Evolutionary conservation across 2,888 invertebrate species (phyloP), one percentile per base, ranked within the genome.

Genomic region (Philereme transversata): DNA sequence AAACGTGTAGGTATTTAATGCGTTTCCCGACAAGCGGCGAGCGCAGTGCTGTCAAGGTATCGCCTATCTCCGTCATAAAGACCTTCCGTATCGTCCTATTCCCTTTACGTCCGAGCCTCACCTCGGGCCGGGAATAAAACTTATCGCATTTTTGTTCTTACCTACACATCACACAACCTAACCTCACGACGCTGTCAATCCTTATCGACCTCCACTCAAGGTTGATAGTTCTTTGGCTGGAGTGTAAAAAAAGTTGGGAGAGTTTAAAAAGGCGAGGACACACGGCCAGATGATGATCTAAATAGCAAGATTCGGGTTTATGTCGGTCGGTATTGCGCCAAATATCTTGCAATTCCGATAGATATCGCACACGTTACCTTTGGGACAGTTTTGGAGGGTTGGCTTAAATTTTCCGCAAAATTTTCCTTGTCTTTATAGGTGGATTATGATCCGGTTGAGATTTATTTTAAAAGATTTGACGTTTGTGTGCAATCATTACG

Each of bases 231-330:
- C 9, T 10, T 8, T 41, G 49, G 47, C 1, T 36, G 5, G 38
- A 8, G 33, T 38, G 60, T 34, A 61, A 51, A 60, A 54, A 62
- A 71, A 62, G 55, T 63, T 75, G 70, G 77, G 65, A 44, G 56
- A 10, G 59, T 61, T 64, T 69, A 68, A 70, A 76, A 77, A 72
- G 67, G 74, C 72, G 73, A 74, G 77, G 77, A 78, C 73, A 72
- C 73, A 73, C 72, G 76, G 70, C 81, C 78, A 76, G 74, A 73
- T 86, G 86, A 88, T 87, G 87, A 88, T 88, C 88, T 88, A 86
- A 88, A 88, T 86, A 78, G 87, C 76, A 77, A 80, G 78, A 76
- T 82, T 76, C 73, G 69, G 77, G 84, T 88, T 87, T 87, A 87
- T 83, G 81, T 73, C 73, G 75, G 78, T 77, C 72, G 76, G 77